phyloP scores from a whole-genome alignment of 2,113 vertebrate species.

The Nesospiza acunhae region DNA sequence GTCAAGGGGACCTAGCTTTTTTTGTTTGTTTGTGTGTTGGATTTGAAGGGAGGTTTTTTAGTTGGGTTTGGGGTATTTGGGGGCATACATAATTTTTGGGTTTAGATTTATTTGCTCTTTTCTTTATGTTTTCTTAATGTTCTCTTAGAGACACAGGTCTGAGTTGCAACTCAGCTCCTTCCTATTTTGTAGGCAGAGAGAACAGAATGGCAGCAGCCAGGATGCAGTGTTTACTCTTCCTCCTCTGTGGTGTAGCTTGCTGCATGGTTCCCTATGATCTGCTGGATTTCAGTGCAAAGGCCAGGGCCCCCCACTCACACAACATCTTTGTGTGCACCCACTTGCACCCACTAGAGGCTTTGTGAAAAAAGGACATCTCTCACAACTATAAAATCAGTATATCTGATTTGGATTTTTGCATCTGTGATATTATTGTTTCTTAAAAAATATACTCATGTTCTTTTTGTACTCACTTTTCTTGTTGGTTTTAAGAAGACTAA shows the following conservation, averaged over 20 bases:
- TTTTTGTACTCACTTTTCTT: neutral
- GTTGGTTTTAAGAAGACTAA: neutral
- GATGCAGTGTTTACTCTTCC: neutral
- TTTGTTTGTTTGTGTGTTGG: neutral
- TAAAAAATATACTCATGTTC: neutral
- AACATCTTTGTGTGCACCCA: neutral
- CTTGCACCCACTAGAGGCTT: neutral
- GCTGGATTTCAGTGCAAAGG: neutral
- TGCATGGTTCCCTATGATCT: neutral
- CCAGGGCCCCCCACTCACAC: neutral
- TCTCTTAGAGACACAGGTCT: neutral
- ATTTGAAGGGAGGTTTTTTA: rapidly evolving
- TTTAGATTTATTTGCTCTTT: neutral
- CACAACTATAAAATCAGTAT: neutral
- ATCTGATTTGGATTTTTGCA: neutral
- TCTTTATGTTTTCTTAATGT: neutral
- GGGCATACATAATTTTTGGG: no score
- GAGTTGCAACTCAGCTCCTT: neutral
- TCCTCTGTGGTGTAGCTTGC: neutral
- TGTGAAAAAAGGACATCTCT: neutral
- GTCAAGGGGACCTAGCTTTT: neutral
- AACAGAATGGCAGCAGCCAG: neutral
- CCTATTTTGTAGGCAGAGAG: neutral
- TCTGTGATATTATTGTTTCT: neutral
- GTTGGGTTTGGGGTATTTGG: rapidly evolving